Conservation (phyloP, 2,797 vertebrate species). For the Ispidina picta region DNA sequence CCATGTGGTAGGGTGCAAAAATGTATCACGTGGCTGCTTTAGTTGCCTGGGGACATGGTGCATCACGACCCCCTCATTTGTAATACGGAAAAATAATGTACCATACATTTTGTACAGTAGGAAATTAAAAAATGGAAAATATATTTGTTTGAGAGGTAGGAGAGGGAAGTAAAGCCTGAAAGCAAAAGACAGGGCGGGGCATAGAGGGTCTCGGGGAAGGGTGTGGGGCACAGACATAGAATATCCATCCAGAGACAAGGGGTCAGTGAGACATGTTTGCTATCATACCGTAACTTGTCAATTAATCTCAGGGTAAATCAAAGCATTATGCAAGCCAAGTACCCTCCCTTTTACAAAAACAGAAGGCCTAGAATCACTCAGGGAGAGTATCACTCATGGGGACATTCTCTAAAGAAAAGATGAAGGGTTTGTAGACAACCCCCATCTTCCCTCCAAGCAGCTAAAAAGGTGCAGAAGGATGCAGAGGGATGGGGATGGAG, state of each 20-base stretch:
- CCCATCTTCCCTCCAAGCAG: not conserved
- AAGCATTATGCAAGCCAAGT: not conserved
- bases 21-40: not conserved
- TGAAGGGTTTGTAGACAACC: not conserved
- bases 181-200: slow-evolving; percentile 1
- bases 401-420: not conserved
- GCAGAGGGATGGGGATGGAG: not conserved
- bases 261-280: not conserved
- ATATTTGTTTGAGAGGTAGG: not conserved
- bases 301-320: not conserved
- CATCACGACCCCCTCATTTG: not conserved
- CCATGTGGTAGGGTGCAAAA: not conserved
- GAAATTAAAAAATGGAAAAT: not conserved
- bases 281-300: not conserved
- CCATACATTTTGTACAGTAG: not conserved
- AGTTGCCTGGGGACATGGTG: not conserved
- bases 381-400: not conserved
- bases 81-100: not conserved
- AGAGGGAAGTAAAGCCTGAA: not conserved
- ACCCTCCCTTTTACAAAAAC: not conserved
- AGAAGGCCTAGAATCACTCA: not conserved
- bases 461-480: not conserved
- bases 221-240: not conserved
- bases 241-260: slow-evolving; percentile 23
- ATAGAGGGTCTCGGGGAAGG: not conserved